Conservation (phyloP, 2,797 vertebrate species). For the Muraenolepis orangiensis region DNA sequence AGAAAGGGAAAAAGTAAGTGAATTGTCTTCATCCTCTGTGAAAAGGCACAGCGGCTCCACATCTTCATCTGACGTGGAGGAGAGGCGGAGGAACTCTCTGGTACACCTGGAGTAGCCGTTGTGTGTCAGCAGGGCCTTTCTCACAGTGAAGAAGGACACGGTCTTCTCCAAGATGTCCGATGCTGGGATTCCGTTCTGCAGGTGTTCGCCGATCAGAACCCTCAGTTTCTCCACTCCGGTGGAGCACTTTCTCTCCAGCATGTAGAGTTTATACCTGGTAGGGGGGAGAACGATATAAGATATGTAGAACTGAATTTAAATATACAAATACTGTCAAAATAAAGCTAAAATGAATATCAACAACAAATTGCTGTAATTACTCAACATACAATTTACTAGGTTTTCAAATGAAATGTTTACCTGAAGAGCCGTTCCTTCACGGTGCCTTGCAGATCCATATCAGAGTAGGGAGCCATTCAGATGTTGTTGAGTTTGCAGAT, state of each 20-base stretch:
- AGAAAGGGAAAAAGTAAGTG: not conserved
- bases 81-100: slow-evolving; percentile 67
- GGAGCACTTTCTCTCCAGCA: slow-evolving; percentile 70
- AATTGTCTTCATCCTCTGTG: not conserved
- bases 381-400: not conserved
- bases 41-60: slow-evolving; percentile 61
- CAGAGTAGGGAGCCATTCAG: slow-evolving; percentile 62
- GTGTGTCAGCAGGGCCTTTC: slow-evolving; percentile 63
- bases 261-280: slow-evolving; percentile 69
- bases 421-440: slow-evolving; percentile 67
- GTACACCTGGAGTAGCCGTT: slow-evolving; percentile 70
- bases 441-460: slow-evolving; percentile 65
- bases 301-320: not conserved
- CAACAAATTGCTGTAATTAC: not conserved
- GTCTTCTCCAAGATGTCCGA: slow-evolving; percentile 71
- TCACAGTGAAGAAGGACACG: slow-evolving; percentile 61
- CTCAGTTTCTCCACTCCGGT: slow-evolving; percentile 68
- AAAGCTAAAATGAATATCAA: not conserved
- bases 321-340: not conserved
- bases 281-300: slow-evolving; percentile 9
- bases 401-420: slow-evolving; percentile 39
- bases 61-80: slow-evolving; percentile 64
- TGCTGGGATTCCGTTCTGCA: slow-evolving; percentile 62
- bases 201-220: slow-evolving; percentile 63
- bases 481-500: slow-evolving; percentile 8